Evolutionary conservation across 2,888 invertebrate species (phyloP), one percentile per base, ranked within the genome.

Genomic region (Papilio gigon): DNA sequence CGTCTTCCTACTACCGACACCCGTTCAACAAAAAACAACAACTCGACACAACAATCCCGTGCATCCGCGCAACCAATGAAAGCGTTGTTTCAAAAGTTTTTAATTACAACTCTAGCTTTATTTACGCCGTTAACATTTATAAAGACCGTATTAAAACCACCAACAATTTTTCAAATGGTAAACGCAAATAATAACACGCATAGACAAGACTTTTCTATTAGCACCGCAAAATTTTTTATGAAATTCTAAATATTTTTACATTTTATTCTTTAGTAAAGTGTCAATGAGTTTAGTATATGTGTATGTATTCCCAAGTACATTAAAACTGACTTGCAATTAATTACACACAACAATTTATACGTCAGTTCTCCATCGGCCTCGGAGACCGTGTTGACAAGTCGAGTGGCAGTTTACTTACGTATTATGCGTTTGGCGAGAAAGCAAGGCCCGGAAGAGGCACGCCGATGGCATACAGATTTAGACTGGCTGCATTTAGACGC

Each of bases 351-450:
- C 76, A 82, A 85, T 86, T 82, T 82, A 80, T 80, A 74, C 82
- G 80, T 84, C 81, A 80, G 79, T 83, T 83, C 81, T 80, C 79
- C 80, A 81, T 78, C 78, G 74, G 75, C 76, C 78, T 80, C 76
- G 74, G 78, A 83, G 80, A 76, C 75, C 78, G 80, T 81, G 88
- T 84, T 87, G 88, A 88, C 88, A 88, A 81, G 81, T 76, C 78
- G 83, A 87, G 84, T 86, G 84, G 84, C 85, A 84, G 87, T 88
- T 87, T 84, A 84, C 84, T 81, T 84, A 84, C 81, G 82, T 84
- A 87, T 88, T 85, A 86, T 86, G 87, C 83, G 83, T 87, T 86
- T 84, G 80, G 81, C 85, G 84, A 86, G 87, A 88, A 89, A 86
- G 86, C 84, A 81, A 81, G 83, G 84, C 85, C 85, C 86, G 87